Evolutionary conservation across 2,888 invertebrate species (phyloP).

Genomic region (Parnassius smintheus): DNA sequence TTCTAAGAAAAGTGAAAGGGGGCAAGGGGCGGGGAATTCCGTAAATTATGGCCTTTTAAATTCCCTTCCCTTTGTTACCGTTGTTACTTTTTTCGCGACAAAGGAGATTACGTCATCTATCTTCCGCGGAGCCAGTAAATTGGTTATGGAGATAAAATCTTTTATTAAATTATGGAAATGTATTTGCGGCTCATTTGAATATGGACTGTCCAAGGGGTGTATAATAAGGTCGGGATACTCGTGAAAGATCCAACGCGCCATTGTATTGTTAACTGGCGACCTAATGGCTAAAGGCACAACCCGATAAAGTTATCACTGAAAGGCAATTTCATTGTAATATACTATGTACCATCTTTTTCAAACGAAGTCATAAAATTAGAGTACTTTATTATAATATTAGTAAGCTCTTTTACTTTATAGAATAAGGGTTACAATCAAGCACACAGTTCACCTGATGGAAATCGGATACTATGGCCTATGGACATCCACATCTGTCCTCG

Average conservation of each 20-base stretch:
- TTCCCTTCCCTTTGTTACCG: constrained; percentile 71
- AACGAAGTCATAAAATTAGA: too few species aligned
- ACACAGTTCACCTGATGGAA: too few species aligned
- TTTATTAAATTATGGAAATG: constrained; percentile 37
- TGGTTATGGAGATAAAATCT: constrained; percentile 47
- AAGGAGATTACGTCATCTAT: constrained; percentile 71
- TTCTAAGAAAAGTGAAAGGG: constrained; percentile 38
- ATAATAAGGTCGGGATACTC: constrained; percentile 16
- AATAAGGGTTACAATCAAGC: too few species aligned
- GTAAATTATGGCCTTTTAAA: constrained; percentile 73
- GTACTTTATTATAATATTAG: too few species aligned
- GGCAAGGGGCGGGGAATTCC: constrained; percentile 24
- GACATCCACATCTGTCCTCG: too few species aligned
- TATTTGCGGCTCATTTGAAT: constrained; percentile 25
- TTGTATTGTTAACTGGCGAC: constrained; percentile 4
- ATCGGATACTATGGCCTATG: too few species aligned
- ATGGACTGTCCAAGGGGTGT: constrained; percentile 26
- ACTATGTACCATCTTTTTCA: too few species aligned
- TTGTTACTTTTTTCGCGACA: constrained; percentile 66
- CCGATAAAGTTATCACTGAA: neutral
- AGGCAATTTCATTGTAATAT: neutral
- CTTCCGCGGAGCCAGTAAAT: constrained; percentile 51
- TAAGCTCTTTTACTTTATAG: too few species aligned
- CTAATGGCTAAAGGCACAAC: neutral
- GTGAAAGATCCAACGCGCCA: constrained; percentile 9